phyloP scores from a whole-genome alignment of 2,113 vertebrate species.

The Bufo bufo region DNA sequence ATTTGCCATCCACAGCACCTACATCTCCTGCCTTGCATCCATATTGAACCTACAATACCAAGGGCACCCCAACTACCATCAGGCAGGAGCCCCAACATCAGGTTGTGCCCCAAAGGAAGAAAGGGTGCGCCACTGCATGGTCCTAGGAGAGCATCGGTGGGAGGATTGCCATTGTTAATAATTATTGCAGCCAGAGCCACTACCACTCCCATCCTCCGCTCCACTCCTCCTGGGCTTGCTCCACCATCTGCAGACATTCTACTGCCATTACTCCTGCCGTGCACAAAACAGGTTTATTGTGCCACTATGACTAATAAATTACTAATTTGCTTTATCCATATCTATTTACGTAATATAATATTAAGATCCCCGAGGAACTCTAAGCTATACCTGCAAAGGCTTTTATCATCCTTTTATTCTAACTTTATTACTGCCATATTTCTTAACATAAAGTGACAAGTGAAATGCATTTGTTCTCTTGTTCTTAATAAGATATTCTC shows the following conservation, averaged over 20 bases:
- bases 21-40: too few species aligned
- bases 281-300: conserved; percentile 52
- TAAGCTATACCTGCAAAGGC: conserved; percentile 25
- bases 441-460: conserved; percentile 16
- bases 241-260: conserved; percentile 41
- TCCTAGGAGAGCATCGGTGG: too few species aligned
- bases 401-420: conserved; percentile 41
- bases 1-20: too few species aligned
- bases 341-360: conserved; percentile 53
- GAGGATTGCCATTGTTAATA: too few species aligned
- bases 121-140: too few species aligned
- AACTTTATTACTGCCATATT: neutral
- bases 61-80: too few species aligned
- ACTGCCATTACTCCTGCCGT: conserved; percentile 39
- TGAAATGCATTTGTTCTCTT: conserved; percentile 20
- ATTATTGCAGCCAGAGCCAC: too few species aligned
- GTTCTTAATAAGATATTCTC: conserved; percentile 30
- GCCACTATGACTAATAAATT: conserved; percentile 48
- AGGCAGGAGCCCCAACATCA: too few species aligned
- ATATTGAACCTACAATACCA: too few species aligned
- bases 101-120: too few species aligned
- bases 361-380: conserved; percentile 35
- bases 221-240: too few species aligned
- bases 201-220: too few species aligned
- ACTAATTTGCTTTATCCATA: conserved; percentile 38